Evolutionary conservation across 2,888 invertebrate genomes (phyloP), one percentile per base, ranked within the genome.

Genomic region (Leptinotarsa peninsularis): DNA sequence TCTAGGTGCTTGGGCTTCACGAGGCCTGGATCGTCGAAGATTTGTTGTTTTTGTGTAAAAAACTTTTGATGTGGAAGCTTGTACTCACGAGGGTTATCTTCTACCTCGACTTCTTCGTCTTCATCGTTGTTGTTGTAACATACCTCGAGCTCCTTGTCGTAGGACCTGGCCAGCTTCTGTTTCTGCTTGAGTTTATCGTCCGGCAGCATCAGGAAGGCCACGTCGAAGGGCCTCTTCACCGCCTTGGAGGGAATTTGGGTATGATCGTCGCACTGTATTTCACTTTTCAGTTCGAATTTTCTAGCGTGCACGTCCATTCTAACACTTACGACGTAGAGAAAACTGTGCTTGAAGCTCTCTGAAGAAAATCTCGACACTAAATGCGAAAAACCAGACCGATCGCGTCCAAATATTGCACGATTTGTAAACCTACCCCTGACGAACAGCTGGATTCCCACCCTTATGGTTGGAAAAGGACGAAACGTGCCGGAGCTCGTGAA

Each of bases 171-270:
- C 27, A 91, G 89, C 83, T 91, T 86, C 50, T 90, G 87, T 82
- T 93, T 92, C 67, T 93, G 91, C 71, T 93, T 93, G 67, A 94
- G 88, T 83, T 94, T 94, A 78, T 96, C 96, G 85, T 96, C 96
- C 1, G 96, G 96, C 87, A 95, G 93, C 91, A 96, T 96, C 43
- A 97, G 89, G 84, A 97, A 97, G 0, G 96, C 96, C 14, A 97
- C 96, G 86, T 97, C 96, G 86, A 97, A 97, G 0, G 96, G 94
- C 18, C 97, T 90, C 84, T 97, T 97, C 56, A 81, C 90, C 81
- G 88, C 90, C 84, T 88, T 91, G 88, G 81, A 80, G 43, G 79
- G 86, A n/a, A 86, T 82, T 74, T 84, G 83, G 10, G 84, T 85
- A 54, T 82, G 83, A 69, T 87, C 87, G 21, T 85, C 86, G 75